Evolutionary conservation across 1,140 invertebrate species (phyloP).

Genomic region (Chrysoperla carnea): DNA sequence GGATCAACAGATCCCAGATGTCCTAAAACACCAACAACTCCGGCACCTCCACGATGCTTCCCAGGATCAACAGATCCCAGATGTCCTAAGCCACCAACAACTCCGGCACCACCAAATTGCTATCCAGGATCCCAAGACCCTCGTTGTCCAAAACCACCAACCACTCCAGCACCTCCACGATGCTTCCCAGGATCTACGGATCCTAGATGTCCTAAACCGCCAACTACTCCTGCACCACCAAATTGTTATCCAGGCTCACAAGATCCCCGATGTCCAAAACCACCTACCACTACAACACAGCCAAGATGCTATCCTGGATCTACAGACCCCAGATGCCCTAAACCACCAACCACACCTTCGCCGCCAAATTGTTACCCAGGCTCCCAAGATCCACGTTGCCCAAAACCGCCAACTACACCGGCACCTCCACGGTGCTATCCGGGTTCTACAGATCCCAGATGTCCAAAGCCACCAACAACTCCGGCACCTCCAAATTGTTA

Average conservation of each 20-base stretch:
- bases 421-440: constrained; percentile 19
- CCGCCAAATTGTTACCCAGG: constrained; percentile 19
- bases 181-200: constrained; percentile 5
- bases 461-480: constrained; percentile 16
- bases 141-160: constrained; percentile 18
- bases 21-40: constrained; percentile 11
- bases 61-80: constrained; percentile 15
- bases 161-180: constrained; percentile 12
- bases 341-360: constrained; percentile 6
- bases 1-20: constrained; percentile 19
- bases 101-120: constrained; percentile 15
- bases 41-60: constrained; percentile 13
- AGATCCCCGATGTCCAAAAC: constrained; percentile 19
- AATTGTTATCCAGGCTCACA: constrained; percentile 14
- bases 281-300: constrained; percentile 10
- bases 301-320: constrained; percentile 17
- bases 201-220: constrained; percentile 4
- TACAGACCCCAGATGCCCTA: constrained; percentile 20
- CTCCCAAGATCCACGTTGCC: constrained; percentile 23
- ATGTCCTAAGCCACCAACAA: constrained; percentile 11
- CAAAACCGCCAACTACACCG: constrained; percentile 10
- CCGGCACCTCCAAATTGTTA: constrained; percentile 10
- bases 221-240: constrained; percentile 10
- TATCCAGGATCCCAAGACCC: constrained; percentile 23
- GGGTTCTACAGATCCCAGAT: constrained; percentile 25